Evolutionary conservation across 2,113 vertebrate genomes (phyloP), one percentile per base, ranked within the genome.

Genomic region (Oenanthe melanoleuca): DNA sequence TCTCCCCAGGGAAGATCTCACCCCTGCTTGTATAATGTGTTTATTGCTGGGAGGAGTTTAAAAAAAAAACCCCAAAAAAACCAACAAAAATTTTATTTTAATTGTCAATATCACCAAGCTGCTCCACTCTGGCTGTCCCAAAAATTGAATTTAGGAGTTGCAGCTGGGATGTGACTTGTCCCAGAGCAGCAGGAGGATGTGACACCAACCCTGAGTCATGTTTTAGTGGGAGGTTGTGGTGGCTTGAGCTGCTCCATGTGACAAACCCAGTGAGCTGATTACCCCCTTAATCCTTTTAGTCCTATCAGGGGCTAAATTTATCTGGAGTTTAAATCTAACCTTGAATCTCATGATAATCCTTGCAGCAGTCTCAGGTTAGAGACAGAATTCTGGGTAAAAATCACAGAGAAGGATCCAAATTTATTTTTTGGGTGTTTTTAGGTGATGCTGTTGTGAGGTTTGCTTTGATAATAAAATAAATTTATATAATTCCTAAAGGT

Each of bases 271-370:
- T 47, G 47, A 47, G 47, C 47, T 49, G 47, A 49, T 49, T 49
- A 49, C 47, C 47, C 47, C 22, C 19, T 49, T 49, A 89, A 97
- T 96, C 96, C 94, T 93, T 96, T 91, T 96, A 95, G 92, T 73
- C 89, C 89, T 85, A 14, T 52, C 31, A 59, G 49, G 42, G 84
- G 84, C 95, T 94, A 96, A 97, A 96, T 96, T 96, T 96, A 96
- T 89, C 81, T 53, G 5, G 78, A 85, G 60, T 86, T 97, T 91
- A 91, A 93, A 88, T 59, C 81, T 94, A 94, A 92, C 90, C 94
- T 97, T 96, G 92, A 60, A 61, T 86, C 74, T 88, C 67, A 10
- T 4, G 66, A 38, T 89, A 96, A 93, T 94, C 92, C 95, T 64
- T 21, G 14, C 9, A 11, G 44, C 72, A 12, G 64, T 20, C 75